phyloP scores from a whole-genome alignment of 2,888 invertebrate genomes.

The Phengaris alcon region DNA sequence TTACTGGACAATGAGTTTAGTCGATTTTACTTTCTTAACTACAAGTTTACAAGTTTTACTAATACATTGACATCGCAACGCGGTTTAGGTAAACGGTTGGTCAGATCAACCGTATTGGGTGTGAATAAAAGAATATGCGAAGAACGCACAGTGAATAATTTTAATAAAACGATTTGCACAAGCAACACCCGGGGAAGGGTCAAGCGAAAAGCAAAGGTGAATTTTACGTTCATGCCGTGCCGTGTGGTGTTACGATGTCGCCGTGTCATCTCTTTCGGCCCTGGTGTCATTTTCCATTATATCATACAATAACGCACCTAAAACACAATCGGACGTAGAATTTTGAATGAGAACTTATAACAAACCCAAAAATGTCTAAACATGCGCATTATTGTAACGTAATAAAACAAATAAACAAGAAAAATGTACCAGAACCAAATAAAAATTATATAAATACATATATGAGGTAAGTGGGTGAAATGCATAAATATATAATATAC shows the following conservation, averaged over 20 bases:
- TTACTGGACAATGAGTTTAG: too few species aligned
- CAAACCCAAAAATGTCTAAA: slow-evolving; percentile 38
- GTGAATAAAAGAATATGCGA: too few species aligned
- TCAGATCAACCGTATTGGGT: too few species aligned
- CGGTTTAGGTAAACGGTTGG: too few species aligned
- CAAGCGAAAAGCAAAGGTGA: slow-evolving; percentile 41
- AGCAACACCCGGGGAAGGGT: slow-evolving; percentile 33
- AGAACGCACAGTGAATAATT: too few species aligned
- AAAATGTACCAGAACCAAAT: slow-evolving; percentile 76
- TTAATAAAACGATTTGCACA: neutral
- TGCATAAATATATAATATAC: neutral
- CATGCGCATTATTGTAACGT: slow-evolving; percentile 44
- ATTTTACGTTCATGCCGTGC: slow-evolving; percentile 54
- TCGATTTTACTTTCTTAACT: too few species aligned
- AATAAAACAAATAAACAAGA: slow-evolving; percentile 47
- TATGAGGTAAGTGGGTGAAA: slow-evolving; percentile 26
- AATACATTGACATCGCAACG: too few species aligned
- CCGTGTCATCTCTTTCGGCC: slow-evolving; percentile 74
- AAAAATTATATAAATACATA: slow-evolving; percentile 39
- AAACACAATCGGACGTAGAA: slow-evolving; percentile 53
- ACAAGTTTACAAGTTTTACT: too few species aligned
- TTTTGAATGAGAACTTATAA: slow-evolving; percentile 48
- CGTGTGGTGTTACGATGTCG: slow-evolving; percentile 57
- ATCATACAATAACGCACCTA: slow-evolving; percentile 61
- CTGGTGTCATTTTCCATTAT: slow-evolving; percentile 71